A percentile compares a stretch with the other conserved stretches of the same genome.
Evolutionary conservation across 2,113 vertebrate genomes (phyloP).

Genomic region (Trochalopteron elliotii): DNA sequence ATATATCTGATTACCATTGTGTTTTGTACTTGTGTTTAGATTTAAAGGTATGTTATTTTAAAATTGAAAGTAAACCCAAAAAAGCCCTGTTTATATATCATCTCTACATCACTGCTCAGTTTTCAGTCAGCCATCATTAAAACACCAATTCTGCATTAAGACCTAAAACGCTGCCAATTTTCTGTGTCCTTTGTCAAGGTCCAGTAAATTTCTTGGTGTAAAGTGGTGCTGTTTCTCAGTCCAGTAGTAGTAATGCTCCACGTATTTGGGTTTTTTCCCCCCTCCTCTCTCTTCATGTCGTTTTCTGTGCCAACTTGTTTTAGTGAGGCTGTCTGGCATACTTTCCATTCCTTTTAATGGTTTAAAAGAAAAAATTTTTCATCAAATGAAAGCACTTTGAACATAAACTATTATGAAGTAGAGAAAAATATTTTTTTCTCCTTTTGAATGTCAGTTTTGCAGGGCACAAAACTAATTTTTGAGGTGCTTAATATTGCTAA

Average conservation of each 20-base stretch:
- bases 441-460: background rate
- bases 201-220: background rate
- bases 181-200: conserved; percentile 37
- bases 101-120: background rate
- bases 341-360: background rate
- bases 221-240: background rate
- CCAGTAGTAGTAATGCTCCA: background rate
- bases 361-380: conserved; percentile 26
- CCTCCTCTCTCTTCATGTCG: background rate
- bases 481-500: conserved; percentile 20
- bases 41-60: background rate
- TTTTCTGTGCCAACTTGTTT: background rate
- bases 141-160: background rate
- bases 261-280: background rate
- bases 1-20: background rate
- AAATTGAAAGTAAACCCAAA: background rate
- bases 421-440: background rate
- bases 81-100: background rate
- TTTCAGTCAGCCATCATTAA: background rate
- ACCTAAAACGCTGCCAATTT: conserved; percentile 21
- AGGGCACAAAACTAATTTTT: conserved; percentile 6
- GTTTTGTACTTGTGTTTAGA: background rate
- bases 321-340: background rate
- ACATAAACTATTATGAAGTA: conserved; percentile 2
- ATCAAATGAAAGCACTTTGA: background rate